Conservation (phyloP, 2,797 vertebrate species). For the Todus mexicanus region DNA sequence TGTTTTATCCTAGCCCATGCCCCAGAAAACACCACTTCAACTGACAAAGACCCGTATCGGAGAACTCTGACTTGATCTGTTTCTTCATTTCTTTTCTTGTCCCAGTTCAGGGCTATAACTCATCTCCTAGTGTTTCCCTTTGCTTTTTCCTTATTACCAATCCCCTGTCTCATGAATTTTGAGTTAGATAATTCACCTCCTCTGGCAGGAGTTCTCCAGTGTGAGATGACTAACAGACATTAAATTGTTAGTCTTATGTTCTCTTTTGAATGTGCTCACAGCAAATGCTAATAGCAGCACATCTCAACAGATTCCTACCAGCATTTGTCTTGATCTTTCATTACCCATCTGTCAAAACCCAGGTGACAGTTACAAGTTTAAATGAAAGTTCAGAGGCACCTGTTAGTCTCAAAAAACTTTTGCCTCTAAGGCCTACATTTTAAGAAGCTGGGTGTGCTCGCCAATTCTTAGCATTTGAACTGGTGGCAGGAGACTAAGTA, state of each 20-base stretch:
- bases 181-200: slow-evolving; percentile 27
- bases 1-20: not conserved
- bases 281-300: slow-evolving; percentile 19
- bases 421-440: not conserved
- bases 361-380: slow-evolving; percentile 17
- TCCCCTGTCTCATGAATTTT: slow-evolving; percentile 10
- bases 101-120: not conserved
- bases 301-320: slow-evolving; percentile 35
- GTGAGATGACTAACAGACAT: slow-evolving; percentile 55
- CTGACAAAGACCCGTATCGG: not conserved
- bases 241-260: slow-evolving; percentile 15
- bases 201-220: slow-evolving; percentile 15
- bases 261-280: not conserved
- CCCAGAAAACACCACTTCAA: not conserved
- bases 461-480: not conserved
- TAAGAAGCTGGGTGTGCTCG: not conserved
- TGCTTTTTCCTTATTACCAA: not conserved
- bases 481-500: not conserved
- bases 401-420: slow-evolving; percentile 2
- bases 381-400: slow-evolving; percentile 23
- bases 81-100: not conserved
- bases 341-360: slow-evolving; percentile 29
- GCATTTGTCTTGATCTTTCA: slow-evolving; percentile 12
- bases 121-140: not conserved
- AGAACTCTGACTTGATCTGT: not conserved